These are phyloP conservation scores for Cygnus olor DNA, from an alignment of 2,797 vertebrate genomes.

Conservation along the genomic window DNA sequence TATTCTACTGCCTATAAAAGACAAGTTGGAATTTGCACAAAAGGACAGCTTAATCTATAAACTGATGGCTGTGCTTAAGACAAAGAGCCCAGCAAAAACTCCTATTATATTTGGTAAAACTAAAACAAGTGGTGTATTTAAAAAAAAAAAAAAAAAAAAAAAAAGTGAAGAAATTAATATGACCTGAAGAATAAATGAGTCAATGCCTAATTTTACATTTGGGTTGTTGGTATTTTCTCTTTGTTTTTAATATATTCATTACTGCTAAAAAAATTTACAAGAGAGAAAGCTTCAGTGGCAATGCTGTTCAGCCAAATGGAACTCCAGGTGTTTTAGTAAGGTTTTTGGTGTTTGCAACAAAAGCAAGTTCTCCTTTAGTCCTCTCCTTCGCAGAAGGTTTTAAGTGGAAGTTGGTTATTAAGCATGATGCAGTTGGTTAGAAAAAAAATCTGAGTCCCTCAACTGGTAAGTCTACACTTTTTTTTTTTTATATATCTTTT, in stretches of 20 bases:
- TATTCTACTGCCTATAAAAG: conserved; percentile 26
- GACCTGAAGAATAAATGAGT: background rate
- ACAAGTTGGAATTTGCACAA: background rate
- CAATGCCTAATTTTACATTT: background rate
- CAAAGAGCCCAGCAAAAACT: background rate
- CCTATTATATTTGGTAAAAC: background rate
- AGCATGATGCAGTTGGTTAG: background rate
- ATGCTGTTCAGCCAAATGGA: background rate
- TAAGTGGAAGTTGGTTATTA: background rate
- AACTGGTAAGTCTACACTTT: background rate
- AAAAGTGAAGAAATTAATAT: background rate
- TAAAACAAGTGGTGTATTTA: background rate
- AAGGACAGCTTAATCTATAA: conserved; percentile 21
- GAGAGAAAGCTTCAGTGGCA: background rate
- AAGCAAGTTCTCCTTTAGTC: background rate
- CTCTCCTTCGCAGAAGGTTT: background rate
- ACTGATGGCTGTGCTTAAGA: background rate
- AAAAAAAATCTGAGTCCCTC: background rate
- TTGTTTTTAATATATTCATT: background rate
- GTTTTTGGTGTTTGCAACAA: background rate
- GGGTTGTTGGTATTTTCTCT: too few species aligned
- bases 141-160: background rate
- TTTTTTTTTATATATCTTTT: too few species aligned
- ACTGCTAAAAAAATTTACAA: background rate
- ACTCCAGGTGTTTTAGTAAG: background rate